Evolutionary conservation across 2,113 vertebrate genomes (phyloP).

Genomic region (Macrotis lagotis): DNA sequence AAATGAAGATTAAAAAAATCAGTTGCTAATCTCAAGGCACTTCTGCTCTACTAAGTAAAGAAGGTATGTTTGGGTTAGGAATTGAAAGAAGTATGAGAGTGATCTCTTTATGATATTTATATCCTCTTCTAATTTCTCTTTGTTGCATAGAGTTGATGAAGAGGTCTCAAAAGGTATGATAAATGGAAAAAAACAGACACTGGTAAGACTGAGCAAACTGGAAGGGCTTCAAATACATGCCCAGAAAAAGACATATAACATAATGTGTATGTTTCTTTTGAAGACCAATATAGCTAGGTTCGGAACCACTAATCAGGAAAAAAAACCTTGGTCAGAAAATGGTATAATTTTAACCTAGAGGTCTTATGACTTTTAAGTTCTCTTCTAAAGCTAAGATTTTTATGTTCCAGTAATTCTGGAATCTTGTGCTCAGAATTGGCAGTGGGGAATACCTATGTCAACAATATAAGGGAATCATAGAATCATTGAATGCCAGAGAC

Average conservation of each 20-base stretch:
- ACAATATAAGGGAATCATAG: background rate
- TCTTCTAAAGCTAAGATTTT: too few species aligned
- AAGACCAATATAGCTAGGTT: background rate
- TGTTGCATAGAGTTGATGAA: background rate
- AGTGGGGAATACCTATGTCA: background rate
- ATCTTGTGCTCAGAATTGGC: background rate
- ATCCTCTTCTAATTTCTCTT: background rate
- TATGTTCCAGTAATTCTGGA: too few species aligned
- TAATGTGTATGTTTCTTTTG: background rate
- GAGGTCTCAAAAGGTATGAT: background rate
- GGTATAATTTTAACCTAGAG: background rate
- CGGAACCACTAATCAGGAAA: background rate
- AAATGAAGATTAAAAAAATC: background rate
- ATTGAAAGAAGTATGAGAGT: background rate
- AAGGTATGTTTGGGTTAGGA: background rate
- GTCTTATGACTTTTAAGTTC: too few species aligned
- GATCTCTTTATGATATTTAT: background rate
- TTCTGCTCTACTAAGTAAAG: background rate
- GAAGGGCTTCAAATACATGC: background rate
- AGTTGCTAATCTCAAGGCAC: background rate
- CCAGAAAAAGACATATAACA: background rate
- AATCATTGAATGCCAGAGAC: background rate
- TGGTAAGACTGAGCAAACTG: background rate
- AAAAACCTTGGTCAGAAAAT: background rate
- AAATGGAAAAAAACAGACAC: background rate